Percentiles rank a stretch among this genome's conserved stretches.
phyloP scores from a whole-genome alignment of 2,797 vertebrate genomes.

The Calcarius lapponicus region DNA sequence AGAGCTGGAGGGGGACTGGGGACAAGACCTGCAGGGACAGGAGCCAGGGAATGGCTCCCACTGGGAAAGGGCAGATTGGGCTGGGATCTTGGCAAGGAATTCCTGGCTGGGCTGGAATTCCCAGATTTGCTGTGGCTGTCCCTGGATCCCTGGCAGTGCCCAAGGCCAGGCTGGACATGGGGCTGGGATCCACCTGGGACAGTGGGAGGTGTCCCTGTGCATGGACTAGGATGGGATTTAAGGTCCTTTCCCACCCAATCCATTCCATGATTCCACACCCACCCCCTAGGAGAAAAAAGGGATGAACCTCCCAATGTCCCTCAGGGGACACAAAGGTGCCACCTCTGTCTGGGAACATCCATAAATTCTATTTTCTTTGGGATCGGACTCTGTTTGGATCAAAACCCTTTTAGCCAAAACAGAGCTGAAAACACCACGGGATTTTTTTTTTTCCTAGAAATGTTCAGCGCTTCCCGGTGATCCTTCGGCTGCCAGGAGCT shows the following conservation, averaged over 20 bases:
- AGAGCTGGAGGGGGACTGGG: neutral
- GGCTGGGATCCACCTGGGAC: rapidly evolving
- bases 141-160: neutral
- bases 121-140: neutral
- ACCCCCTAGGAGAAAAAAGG: neutral
- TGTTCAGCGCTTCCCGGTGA: neutral
- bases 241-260: rapidly evolving
- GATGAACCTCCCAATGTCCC: neutral
- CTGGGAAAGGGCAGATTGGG: neutral
- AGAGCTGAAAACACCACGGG: neutral
- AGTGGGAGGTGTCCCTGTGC: rapidly evolving
- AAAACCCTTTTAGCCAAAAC: neutral
- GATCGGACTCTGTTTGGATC: no score
- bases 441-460: conserved; percentile 6
- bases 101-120: neutral
- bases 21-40: neutral
- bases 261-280: neutral
- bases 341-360: neutral
- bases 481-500: neutral
- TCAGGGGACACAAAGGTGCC: neutral
- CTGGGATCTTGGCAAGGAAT: neutral
- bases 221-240: neutral
- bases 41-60: neutral
- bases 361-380: neutral
- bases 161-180: neutral